These are phyloP conservation scores for Chlamydotis undulata DNA, from an alignment of 2,113 vertebrate genomes.

Conservation along the genomic window DNA sequence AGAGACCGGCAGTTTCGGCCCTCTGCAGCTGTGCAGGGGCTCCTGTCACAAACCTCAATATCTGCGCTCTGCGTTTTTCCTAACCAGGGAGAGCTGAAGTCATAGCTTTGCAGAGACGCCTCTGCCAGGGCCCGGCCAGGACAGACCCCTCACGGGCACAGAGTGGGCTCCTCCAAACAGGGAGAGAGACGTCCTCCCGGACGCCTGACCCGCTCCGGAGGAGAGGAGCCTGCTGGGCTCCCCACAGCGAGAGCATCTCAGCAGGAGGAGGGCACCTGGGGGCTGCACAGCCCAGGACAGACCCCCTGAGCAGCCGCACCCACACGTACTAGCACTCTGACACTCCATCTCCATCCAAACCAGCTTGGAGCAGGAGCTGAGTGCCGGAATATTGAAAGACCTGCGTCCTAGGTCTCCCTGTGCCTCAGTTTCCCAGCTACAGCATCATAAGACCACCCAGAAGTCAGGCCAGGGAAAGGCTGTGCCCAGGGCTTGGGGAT, in stretches of 20 bases:
- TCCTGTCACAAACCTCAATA: rapidly evolving
- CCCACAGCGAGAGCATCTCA: neutral
- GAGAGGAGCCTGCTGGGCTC: neutral
- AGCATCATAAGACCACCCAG: rapidly evolving
- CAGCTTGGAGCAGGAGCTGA: neutral
- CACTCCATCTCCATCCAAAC: neutral
- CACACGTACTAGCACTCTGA: rapidly evolving
- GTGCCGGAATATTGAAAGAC: neutral
- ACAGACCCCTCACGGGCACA: neutral
- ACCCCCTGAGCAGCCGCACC: rapidly evolving
- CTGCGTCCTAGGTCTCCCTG: no score
- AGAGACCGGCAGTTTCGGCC: neutral
- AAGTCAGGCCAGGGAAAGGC: neutral
- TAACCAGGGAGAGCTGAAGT: neutral
- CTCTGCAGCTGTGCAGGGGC: neutral
- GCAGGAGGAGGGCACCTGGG: neutral
- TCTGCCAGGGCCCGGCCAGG: neutral
- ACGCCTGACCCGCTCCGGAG: rapidly evolving
- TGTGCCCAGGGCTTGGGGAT: neutral
- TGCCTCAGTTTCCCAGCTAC: neutral
- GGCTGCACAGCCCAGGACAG: neutral
- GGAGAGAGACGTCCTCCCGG: neutral
- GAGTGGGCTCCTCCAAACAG: neutral
- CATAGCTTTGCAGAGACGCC: neutral
- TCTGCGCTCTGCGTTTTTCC: neutral